phyloP scores from a whole-genome alignment of 2,797 vertebrate genomes.

The Takifugu rubripes region DNA sequence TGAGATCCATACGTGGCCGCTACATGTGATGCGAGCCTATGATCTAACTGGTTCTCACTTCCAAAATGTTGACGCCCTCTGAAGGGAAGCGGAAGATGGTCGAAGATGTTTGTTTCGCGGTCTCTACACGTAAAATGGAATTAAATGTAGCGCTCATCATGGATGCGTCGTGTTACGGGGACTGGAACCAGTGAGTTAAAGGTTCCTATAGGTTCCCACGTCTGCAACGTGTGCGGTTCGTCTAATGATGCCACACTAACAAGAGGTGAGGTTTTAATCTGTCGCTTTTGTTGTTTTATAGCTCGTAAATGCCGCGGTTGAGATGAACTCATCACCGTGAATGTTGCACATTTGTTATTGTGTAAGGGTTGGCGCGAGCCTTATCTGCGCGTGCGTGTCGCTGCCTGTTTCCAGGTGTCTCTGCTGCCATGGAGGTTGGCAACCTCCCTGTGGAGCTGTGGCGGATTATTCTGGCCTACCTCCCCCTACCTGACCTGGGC shows the following conservation, averaged over 20 bases:
- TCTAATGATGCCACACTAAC: constrained; percentile 13
- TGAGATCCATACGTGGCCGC: background rate
- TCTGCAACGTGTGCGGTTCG: constrained; percentile 15
- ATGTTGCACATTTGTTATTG: background rate
- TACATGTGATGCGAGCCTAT: background rate
- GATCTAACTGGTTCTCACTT: background rate
- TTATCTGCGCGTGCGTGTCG: constrained; percentile 8
- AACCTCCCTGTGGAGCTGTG: constrained; percentile 83
- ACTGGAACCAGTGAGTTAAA: constrained; percentile 2
- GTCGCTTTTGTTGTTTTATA: no score
- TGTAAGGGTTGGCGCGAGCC: constrained; percentile 10
- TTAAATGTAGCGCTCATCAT: constrained; percentile 13
- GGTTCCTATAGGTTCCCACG: background rate
- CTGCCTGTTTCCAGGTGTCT: constrained; percentile 40
- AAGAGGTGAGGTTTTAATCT: constrained; percentile 21
- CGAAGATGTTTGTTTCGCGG: constrained; percentile 6
- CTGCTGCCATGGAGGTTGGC: constrained; percentile 78
- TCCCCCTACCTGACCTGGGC: constrained; percentile 83
- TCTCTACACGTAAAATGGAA: constrained; percentile 49
- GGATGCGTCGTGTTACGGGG: constrained; percentile 8
- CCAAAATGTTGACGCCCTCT: constrained; percentile 40
- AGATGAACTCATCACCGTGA: background rate
- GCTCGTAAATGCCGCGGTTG: no score
- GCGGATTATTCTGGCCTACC: constrained; percentile 85
- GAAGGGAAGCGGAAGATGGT: constrained; percentile 52